Conservation (phyloP, 2,888 invertebrate genomes). For the Mythimna lalbum region DNA sequence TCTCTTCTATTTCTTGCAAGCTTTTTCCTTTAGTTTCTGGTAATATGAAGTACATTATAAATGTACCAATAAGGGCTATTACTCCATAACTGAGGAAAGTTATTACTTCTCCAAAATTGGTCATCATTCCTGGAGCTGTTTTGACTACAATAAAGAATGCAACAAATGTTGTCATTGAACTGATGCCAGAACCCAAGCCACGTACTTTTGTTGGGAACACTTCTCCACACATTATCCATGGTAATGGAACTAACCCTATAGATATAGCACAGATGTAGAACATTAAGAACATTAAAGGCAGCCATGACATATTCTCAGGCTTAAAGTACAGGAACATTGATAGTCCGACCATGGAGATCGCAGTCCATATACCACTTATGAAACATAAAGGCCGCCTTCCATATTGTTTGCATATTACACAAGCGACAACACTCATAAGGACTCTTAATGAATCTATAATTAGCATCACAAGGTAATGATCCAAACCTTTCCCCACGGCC, state of each 20-base stretch:
- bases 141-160: slow-evolving; percentile 93
- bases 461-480: slow-evolving; percentile 92
- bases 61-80: slow-evolving; percentile 90
- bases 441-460: slow-evolving; percentile 92
- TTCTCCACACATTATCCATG: slow-evolving; percentile 95
- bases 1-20: slow-evolving; percentile 92
- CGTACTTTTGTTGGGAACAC: slow-evolving; percentile 92
- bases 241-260: slow-evolving; percentile 92
- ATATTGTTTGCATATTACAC: slow-evolving; percentile 91
- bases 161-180: slow-evolving; percentile 92
- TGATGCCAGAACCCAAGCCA: slow-evolving; percentile 92
- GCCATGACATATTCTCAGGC: slow-evolving; percentile 84
- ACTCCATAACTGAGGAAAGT: slow-evolving; percentile 92
- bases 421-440: slow-evolving; percentile 91
- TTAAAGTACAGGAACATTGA: slow-evolving; percentile 85
- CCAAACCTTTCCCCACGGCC: slow-evolving; percentile 89
- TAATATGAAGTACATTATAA: slow-evolving; percentile 90
- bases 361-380: slow-evolving; percentile 92
- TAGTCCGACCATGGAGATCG: slow-evolving; percentile 90
- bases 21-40: slow-evolving; percentile 94
- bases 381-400: slow-evolving; percentile 92
- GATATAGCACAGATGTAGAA: slow-evolving; percentile 91
- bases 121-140: slow-evolving; percentile 91
- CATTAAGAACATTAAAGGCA: slow-evolving; percentile 89
- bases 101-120: slow-evolving; percentile 89